These are phyloP conservation scores for Nerophis ophidion DNA, from an alignment of 2,113 vertebrate genomes.

Conservation along the genomic window DNA sequence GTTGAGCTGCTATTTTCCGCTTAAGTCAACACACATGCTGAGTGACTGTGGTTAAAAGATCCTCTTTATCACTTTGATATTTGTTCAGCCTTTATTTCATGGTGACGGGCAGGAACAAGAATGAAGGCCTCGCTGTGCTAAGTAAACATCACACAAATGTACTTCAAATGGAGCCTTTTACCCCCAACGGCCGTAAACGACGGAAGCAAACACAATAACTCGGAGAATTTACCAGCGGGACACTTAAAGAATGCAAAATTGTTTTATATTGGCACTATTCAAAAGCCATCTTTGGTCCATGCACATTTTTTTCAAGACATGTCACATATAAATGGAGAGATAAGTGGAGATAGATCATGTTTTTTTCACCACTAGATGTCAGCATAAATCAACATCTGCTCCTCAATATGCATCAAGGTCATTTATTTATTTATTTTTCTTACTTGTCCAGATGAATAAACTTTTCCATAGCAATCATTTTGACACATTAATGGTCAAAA, in stretches of 20 bases:
- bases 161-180: not conserved
- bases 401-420: not conserved
- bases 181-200: not conserved
- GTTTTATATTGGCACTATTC: not conserved
- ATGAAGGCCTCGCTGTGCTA: not conserved
- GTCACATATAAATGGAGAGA: not conserved
- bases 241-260: not conserved
- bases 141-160: not conserved
- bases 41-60: not conserved
- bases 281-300: not conserved
- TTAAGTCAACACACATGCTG: not conserved
- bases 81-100: not conserved
- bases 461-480: no score
- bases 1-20: not conserved
- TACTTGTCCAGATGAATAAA: not conserved
- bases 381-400: slow-evolving; percentile 44
- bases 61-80: not conserved
- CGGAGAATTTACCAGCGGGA: not conserved
- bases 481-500: no score
- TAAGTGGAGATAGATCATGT: slow-evolving; percentile 4
- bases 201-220: not conserved
- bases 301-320: not conserved
- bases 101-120: not conserved
- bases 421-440: not conserved
- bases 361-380: slow-evolving; percentile 56